These are phyloP conservation scores for Odontocerum albicorne DNA, from an alignment of 2,888 invertebrate genomes.

Conservation along the genomic window DNA sequence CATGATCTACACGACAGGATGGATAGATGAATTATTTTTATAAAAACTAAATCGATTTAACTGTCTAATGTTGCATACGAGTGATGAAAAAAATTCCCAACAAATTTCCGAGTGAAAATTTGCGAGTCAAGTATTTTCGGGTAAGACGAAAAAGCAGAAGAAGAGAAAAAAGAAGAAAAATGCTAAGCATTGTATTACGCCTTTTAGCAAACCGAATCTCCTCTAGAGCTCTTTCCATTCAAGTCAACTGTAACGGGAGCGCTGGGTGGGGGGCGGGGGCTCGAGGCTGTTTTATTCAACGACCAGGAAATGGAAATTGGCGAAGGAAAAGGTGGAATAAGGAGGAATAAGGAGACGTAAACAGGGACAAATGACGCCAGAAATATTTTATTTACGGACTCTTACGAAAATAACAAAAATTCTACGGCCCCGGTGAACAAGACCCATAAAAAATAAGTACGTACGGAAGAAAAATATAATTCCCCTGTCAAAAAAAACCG, in stretches of 20 bases:
- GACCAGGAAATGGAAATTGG: neutral
- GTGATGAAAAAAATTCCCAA: too few relatives aligned
- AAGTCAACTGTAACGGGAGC: neutral
- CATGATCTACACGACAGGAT: too few relatives aligned
- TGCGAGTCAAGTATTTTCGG: too few relatives aligned
- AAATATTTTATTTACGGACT: slow-evolving; percentile 34
- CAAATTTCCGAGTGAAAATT: too few relatives aligned
- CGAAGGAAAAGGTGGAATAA: neutral
- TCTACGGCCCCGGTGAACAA: neutral
- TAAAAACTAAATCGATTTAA: too few relatives aligned
- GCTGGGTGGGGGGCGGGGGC: too few relatives aligned
- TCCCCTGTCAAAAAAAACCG: too few relatives aligned
- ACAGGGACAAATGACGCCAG: slow-evolving; percentile 27
- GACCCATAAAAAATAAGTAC: slow-evolving; percentile 1
- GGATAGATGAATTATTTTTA: too few relatives aligned
- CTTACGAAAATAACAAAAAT: slow-evolving; percentile 4
- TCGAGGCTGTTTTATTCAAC: neutral
- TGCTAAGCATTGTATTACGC: neutral
- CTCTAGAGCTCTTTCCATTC: neutral
- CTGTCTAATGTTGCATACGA: too few relatives aligned
- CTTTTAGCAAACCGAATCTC: too few relatives aligned
- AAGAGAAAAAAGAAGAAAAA: neutral
- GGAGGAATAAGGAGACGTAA: slow-evolving; percentile 2
- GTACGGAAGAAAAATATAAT: neutral
- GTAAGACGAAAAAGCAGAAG: too few relatives aligned